These are phyloP conservation scores for Sylvia borin DNA, from an alignment of 2,797 vertebrate species.

Conservation along the genomic window DNA sequence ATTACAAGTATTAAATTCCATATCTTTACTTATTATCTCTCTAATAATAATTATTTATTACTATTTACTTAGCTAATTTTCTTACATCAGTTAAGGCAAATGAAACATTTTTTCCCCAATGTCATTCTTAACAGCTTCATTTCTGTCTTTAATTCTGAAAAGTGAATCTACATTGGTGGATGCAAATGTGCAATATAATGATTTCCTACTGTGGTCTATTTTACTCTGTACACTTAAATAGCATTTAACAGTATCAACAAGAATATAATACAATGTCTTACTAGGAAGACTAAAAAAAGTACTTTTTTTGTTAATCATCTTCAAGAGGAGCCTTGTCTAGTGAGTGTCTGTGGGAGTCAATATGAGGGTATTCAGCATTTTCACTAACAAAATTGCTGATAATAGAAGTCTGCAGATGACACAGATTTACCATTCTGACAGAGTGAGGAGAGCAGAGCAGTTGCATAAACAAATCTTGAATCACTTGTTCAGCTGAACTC, in stretches of 20 bases:
- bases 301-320: not conserved
- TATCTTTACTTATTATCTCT: not conserved
- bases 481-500: not conserved
- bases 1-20: not conserved
- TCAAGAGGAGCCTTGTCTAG: not conserved
- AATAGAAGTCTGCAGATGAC: not conserved
- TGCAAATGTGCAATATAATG: not conserved
- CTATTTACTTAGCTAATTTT: not conserved
- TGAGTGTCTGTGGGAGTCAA: not conserved
- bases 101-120: not conserved
- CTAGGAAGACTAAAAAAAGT: not conserved
- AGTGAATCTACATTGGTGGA: not conserved
- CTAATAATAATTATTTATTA: not conserved
- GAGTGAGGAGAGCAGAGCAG: not conserved
- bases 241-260: not conserved
- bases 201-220: not conserved
- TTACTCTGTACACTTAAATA: not conserved
- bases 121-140: not conserved
- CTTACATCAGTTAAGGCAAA: not conserved
- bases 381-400: not conserved
- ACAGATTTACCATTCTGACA: not conserved
- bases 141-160: not conserved
- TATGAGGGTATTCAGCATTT: not conserved
- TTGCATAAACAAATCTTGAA: not conserved
- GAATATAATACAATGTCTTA: not conserved